Evolutionary conservation across 2,113 vertebrate species (phyloP), one percentile per base, ranked within the genome.

Genomic region (Corydoras maculifer): DNA sequence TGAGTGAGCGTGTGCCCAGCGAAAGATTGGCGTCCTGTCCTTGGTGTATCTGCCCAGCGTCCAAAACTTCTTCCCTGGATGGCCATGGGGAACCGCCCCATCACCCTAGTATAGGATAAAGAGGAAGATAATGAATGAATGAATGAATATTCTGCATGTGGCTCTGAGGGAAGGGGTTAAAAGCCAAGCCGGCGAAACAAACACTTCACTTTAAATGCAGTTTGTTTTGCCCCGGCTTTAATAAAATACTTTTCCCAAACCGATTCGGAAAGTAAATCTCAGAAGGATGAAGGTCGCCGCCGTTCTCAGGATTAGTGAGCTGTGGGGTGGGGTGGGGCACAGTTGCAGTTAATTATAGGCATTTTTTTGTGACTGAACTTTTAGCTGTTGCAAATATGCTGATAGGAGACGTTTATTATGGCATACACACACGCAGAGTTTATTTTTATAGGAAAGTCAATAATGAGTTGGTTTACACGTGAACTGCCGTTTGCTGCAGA

Each of bases 361-460:
- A 14, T 58, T 25, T 32, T 32, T 60, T 66, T 76, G 64, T 72
- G 58, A 68, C 53, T 72, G 67, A 76, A 76, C 69, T 72, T 62
- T 68, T 62, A 76, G 25, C 58, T 72, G 75, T 63, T 25, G 58
- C 58, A 65, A 29, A 72, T 62, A 50, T 68, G 69, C 69, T 72
- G 75, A 70, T 57, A 31, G 32, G 12, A 50, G 64, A 31, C 69
- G 31, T 77, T 76, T 78, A 49, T 75, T 74, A 61, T 50, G 59
- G 69, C 68, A 62, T 70, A 51, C 74, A 68, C 69, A 13, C 70
- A 68, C 69, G 10, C 70, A 25, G 49, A 70, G 68, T 74, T 49
- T 79, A 62, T 74, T 76, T 76, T 74, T 54, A 30, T 68, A 74
- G 53, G 62, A 64, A 59, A 72, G 62, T 73, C 63, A 74, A 50